phyloP scores from a whole-genome alignment of 2,797 vertebrate genomes.

The Myoxocephalus aenaeus region DNA sequence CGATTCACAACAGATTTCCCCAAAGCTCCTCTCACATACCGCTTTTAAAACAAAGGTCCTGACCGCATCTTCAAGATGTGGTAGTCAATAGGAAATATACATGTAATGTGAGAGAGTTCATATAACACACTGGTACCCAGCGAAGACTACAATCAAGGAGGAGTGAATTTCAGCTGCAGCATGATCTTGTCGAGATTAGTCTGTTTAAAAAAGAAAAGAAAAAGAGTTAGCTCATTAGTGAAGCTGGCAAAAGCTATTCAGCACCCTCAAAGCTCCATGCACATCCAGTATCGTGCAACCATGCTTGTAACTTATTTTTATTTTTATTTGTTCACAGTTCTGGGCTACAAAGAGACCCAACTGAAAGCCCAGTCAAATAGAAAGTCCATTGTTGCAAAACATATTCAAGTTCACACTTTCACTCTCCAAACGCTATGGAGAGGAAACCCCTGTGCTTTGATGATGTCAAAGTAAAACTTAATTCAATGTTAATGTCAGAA shows the following conservation, averaged over 20 bases:
- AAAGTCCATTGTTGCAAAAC: conserved; percentile 45
- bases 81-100: neutral
- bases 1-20: no score
- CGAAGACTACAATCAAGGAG: conserved; percentile 4
- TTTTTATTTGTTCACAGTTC: neutral
- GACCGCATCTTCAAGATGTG: neutral
- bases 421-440: conserved; percentile 17
- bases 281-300: neutral
- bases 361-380: conserved; percentile 8
- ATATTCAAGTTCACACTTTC: conserved; percentile 24
- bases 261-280: neutral
- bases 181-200: neutral
- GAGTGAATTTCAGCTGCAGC: neutral
- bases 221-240: conserved; percentile 25
- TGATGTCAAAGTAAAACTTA: conserved; percentile 41
- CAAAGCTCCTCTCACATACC: no score
- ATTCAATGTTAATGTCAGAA: conserved; percentile 22
- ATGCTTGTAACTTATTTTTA: neutral
- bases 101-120: neutral
- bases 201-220: no score
- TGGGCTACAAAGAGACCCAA: neutral
- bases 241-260: conserved; percentile 16
- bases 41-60: conserved; percentile 1
- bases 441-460: conserved; percentile 58
- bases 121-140: neutral